Base-by-base conservation (phyloP, 2,888 invertebrate genomes). In the Nycteola revayana region DNA sequence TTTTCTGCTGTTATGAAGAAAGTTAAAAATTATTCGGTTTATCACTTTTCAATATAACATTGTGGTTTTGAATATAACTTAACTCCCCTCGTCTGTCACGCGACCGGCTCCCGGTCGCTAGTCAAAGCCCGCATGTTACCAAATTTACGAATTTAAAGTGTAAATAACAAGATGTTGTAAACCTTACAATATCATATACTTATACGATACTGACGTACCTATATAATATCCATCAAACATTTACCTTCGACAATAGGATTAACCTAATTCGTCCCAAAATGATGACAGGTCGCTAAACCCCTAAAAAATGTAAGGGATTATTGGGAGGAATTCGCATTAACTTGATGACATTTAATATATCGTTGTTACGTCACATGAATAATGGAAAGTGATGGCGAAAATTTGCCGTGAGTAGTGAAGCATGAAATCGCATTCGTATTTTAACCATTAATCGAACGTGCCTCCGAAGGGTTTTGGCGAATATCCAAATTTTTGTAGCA, bases 341-440 rank as follows among this genome's bases (percentile, higher is more conserved):
- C 67, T 63, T 74, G 73, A 78, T 75, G 72, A 70, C 60, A 57
- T 49, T 56, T 54, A 59, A 78, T 78, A 75, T 64, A 72, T 79
- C 75, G 77, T 70, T 60, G 57, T 68, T 64, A 64, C 54, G 63
- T 57, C 55, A 44, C 14, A 14, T 74, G 71, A 77, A 76, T 77
- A 75, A 77, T 76, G 73, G 64, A 67, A 52, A 50, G 50, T 60
- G 66, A 65, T 55, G 52, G 44, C 30, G 42, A 48, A 57, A 54
- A 46, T 51, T 43, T 42, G 26, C 29, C 32, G 31, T 30, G 24
- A 42, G 41, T 56, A 51, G 40, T 55, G 49, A 45, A 47, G 36
- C 46, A 51, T 50, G 44, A 65, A 65, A 66, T 61, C 51, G 49
- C 40, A 58, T 62, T 58, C 54, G 48, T 47, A 49, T 46, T 33